These are phyloP conservation scores for Acipenser oxyrinchus DNA, from an alignment of 2,797 vertebrate species.

Conservation along the genomic window DNA sequence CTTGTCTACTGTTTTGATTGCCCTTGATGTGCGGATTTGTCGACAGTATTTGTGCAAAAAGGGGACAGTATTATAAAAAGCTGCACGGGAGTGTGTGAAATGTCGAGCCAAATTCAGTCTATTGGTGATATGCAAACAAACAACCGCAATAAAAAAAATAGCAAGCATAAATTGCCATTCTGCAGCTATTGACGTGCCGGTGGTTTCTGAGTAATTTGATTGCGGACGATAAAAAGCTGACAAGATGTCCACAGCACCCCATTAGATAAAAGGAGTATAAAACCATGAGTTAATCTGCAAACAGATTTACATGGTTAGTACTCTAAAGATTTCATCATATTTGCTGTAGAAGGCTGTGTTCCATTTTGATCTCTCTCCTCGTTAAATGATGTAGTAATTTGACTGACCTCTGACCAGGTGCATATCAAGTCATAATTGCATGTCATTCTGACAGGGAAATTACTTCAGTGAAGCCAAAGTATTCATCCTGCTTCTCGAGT, in stretches of 20 bases:
- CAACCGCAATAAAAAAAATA: constrained; percentile 6
- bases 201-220: constrained; percentile 75
- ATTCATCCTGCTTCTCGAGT: constrained; percentile 57
- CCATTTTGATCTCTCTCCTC: constrained; percentile 73
- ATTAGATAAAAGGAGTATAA: constrained; percentile 75
- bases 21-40: too few species aligned
- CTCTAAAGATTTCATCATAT: constrained; percentile 96
- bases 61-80: too few species aligned
- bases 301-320: constrained; percentile 98
- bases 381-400: constrained; percentile 97
- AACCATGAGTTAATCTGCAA: constrained; percentile 86
- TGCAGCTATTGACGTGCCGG: constrained; percentile 45
- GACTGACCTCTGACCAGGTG: constrained; percentile 86
- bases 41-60: too few species aligned
- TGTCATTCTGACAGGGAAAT: constrained; percentile 82
- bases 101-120: neutral
- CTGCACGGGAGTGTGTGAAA: too few species aligned
- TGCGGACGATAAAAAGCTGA: constrained; percentile 72
- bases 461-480: constrained; percentile 62
- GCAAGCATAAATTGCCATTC: constrained; percentile 54
- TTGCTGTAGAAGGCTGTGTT: constrained; percentile 75
- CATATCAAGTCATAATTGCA: constrained; percentile 85
- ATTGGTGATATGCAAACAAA: neutral
- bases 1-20: too few species aligned
- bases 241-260: constrained; percentile 69